A percentile compares a stretch with the other conserved stretches of the same genome.
phyloP scores from a whole-genome alignment of 2,888 invertebrate genomes.

The Nemoura dubitans region DNA sequence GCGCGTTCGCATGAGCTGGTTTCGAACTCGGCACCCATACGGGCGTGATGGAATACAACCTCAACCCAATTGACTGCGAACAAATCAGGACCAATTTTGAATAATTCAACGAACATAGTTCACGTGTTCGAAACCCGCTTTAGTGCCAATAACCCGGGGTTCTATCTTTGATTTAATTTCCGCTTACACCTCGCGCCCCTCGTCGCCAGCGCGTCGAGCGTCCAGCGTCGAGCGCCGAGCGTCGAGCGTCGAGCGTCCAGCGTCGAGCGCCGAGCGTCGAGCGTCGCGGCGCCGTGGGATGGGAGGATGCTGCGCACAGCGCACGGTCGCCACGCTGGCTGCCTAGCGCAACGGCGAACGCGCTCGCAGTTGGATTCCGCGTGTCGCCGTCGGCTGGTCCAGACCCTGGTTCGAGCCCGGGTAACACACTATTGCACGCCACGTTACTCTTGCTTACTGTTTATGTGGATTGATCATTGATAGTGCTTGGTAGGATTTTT shows the following conservation, averaged over 20 bases:
- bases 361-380: not conserved
- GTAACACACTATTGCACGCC: not conserved
- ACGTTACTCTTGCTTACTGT: not conserved
- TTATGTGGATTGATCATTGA: not conserved
- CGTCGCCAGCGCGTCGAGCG: not conserved
- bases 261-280: too few relatives aligned
- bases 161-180: constrained; percentile 1
- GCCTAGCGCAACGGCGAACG: not conserved
- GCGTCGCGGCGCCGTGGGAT: not conserved
- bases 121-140: not conserved
- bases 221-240: too few relatives aligned
- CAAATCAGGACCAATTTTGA: constrained; percentile 12
- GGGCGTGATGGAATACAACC: not conserved
- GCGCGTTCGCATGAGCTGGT: not conserved
- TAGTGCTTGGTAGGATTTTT: not conserved
- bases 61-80: constrained; percentile 12
- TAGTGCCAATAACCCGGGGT: not conserved
- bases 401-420: not conserved
- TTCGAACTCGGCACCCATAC: not conserved
- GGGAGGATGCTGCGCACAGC: not conserved
- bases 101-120: not conserved
- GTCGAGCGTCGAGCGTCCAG: too few relatives aligned
- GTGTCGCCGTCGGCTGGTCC: not conserved
- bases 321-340: not conserved
- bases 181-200: not conserved